Base-by-base conservation (phyloP, 2,888 invertebrate genomes). In the Parnassius glacialis region DNA sequence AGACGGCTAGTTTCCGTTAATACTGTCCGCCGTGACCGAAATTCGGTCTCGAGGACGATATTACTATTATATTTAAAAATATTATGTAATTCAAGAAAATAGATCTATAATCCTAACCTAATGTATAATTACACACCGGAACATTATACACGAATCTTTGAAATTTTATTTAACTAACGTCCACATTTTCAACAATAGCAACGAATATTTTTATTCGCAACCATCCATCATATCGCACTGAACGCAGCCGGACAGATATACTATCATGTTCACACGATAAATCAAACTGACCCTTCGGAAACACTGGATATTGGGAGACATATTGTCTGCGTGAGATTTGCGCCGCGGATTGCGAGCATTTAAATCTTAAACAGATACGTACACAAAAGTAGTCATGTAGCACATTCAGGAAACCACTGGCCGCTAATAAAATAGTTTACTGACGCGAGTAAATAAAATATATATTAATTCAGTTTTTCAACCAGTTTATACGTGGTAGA, bases 191-290 rank as follows among this genome's bases (percentile, higher is more conserved):
- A 41, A 54, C 34, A 34, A 34, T 34, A 34, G 34, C 34, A 34
- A 34, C 43, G 25, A 54, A 2, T 11, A 52, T 48, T 57, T 61
- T 57, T 47, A 43, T 45, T 11, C 47, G 45, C 34, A 58, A 56
- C 62, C 74, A 85, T 85, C 79, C 65, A 84, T 85, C 85, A 85
- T 84, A 78, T 77, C 79, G 42, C 16, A 16, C 52, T 10, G 50
- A 47, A 20, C 58, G 57, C 59, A 74, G 74, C 68, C 73, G 69
- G 71, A 65, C 71, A 67, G 70, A 65, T 71, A 65, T 54, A 68
- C 69, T 73, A 76, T 80, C 86, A 84, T 85, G 88, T 87, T 88
- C 88, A 60, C 88, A 87, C 85, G 72, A 89, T 88, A 87, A 86
- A 88, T 89, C 88, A 88, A 64, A 76, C 55, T 70, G 70, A 71